A percentile compares a stretch with the other conserved stretches of the same genome.
Evolutionary conservation across 2,113 vertebrate species (phyloP).

Genomic region (Dasyurus viverrinus): DNA sequence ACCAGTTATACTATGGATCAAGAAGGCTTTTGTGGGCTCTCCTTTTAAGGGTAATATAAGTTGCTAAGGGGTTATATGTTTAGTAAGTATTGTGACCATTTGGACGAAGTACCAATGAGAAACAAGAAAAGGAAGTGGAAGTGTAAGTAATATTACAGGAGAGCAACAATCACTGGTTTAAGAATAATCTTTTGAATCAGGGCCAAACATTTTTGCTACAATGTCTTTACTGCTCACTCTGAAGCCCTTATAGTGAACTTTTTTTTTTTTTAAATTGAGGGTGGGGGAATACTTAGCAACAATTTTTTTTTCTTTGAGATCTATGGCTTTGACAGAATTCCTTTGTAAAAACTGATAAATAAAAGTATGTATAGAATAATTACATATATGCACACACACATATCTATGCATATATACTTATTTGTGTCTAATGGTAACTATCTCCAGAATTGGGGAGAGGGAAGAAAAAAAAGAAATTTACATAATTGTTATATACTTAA

Average conservation of each 20-base stretch:
- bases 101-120: neutral
- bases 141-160: neutral
- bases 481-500: too few relatives aligned
- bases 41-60: neutral
- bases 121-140: neutral
- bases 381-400: too few relatives aligned
- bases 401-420: too few relatives aligned
- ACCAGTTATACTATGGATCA: neutral
- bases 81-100: neutral
- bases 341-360: neutral
- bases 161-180: neutral
- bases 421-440: too few relatives aligned
- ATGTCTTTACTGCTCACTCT: neutral
- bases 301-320: neutral
- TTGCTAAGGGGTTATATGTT: neutral
- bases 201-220: neutral
- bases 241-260: neutral
- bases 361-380: too few relatives aligned
- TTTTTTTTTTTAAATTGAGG: too few relatives aligned
- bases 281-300: neutral
- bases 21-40: neutral
- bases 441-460: too few relatives aligned
- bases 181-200: neutral
- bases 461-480: too few relatives aligned
- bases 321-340: neutral